Conservation (phyloP, 2,888 invertebrate species). For the Callyntrura guangdongensis region DNA sequence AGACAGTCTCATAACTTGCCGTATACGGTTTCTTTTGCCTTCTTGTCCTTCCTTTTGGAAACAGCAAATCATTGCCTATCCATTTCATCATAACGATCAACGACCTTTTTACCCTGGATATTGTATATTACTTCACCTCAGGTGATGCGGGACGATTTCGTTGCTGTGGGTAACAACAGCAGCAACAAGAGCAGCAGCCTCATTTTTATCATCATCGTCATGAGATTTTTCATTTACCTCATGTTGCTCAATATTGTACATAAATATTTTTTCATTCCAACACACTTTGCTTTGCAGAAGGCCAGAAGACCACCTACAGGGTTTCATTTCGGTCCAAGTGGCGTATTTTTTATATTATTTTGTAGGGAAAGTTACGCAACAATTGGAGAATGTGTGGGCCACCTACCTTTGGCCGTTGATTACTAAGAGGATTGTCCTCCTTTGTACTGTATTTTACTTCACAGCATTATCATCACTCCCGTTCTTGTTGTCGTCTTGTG, state of each 20-base stretch:
- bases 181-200: not conserved
- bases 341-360: not conserved
- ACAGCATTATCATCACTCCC: not conserved
- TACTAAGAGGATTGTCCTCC: too few species aligned
- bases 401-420: not conserved
- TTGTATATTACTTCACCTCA: not conserved
- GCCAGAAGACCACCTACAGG: slow-evolving; percentile 4
- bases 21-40: not conserved
- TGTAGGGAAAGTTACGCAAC: slow-evolving; percentile 6
- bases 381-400: not conserved
- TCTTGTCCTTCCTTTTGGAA: not conserved
- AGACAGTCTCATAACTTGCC: slow-evolving; percentile 66
- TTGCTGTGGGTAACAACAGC: not conserved
- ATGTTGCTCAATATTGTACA: slow-evolving; percentile 48
- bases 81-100: slow-evolving; percentile 13
- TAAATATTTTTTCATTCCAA: slow-evolving; percentile 40
- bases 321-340: not conserved
- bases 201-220: slow-evolving; percentile 15
- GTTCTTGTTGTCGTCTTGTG: not conserved
- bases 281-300: not conserved
- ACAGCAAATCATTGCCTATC: slow-evolving; percentile 14
- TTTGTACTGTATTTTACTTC: not conserved
- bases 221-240: slow-evolving; percentile 67
- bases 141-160: not conserved
- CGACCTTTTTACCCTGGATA: not conserved